phyloP scores from a whole-genome alignment of 2,888 invertebrate genomes.

The Drosophila formosana region DNA sequence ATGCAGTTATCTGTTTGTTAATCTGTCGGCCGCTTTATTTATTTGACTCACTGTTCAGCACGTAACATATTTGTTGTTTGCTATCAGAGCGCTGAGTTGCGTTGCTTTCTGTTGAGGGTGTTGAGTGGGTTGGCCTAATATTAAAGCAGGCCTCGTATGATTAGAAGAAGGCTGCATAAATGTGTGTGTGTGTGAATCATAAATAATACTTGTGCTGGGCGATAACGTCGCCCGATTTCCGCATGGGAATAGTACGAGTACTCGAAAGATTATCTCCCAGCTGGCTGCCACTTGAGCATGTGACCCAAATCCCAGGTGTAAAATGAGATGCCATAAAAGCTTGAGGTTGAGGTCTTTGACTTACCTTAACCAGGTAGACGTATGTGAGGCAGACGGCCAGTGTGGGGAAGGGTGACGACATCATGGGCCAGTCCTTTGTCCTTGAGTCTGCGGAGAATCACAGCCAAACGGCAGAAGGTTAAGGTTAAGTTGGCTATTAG shows the following conservation, averaged over 20 bases:
- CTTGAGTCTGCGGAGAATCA: constrained; percentile 89
- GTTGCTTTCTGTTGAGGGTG: constrained; percentile 19
- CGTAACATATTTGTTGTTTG: not conserved
- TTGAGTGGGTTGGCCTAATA: constrained; percentile 40
- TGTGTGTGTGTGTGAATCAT: constrained; percentile 23
- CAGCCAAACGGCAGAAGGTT: not conserved
- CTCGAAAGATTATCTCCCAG: constrained; percentile 50
- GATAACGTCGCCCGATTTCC: constrained; percentile 29
- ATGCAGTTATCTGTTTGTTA: constrained; percentile 14
- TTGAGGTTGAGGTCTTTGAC: constrained; percentile 38
- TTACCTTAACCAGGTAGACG: constrained; percentile 94
- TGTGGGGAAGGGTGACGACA: constrained; percentile 97
- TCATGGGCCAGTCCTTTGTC: constrained; percentile 96
- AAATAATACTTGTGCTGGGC: constrained; percentile 33
- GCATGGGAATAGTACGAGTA: constrained; percentile 43
- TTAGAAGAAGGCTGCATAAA: constrained; percentile 23
- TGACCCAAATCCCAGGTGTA: constrained; percentile 43
- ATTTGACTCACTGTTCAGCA: constrained; percentile 42
- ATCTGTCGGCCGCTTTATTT: constrained; percentile 7
- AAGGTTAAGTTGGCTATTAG: constrained; percentile 1
- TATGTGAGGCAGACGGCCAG: constrained; percentile 95
- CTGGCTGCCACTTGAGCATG: no score
- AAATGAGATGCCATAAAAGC: not conserved
- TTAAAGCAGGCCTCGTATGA: constrained; percentile 21
- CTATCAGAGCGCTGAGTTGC: constrained; percentile 38